phyloP scores from a whole-genome alignment of 2,113 vertebrate species.

The Erinaceus europaeus region DNA sequence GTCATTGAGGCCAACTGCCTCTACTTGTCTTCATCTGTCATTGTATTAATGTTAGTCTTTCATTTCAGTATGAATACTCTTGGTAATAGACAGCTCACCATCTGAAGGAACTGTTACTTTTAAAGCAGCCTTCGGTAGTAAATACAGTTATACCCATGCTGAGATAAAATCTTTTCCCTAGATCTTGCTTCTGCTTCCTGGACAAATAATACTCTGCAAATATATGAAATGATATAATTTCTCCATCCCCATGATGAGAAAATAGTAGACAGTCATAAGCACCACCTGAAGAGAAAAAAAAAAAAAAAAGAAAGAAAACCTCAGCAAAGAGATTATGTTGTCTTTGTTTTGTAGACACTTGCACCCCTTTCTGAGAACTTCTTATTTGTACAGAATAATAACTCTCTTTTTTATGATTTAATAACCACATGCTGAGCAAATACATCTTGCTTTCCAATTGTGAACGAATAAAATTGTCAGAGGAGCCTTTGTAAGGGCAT shows the following conservation, averaged over 20 bases:
- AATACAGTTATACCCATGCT: background rate
- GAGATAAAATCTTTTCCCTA: background rate
- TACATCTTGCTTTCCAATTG: constrained; percentile 21
- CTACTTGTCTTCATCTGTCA: background rate
- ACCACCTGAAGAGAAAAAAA: background rate
- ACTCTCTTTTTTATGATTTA: constrained; percentile 19
- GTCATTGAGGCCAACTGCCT: background rate
- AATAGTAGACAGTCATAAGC: background rate
- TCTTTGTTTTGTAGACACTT: background rate
- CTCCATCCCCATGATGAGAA: background rate
- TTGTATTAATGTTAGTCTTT: background rate
- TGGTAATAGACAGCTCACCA: background rate
- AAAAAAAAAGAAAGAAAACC: background rate
- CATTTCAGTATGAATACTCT: background rate
- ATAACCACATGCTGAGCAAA: constrained; percentile 17
- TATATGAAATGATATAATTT: background rate
- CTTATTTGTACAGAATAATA: constrained; percentile 4
- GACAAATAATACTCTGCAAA: background rate
- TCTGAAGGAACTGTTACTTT: background rate
- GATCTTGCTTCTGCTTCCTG: background rate
- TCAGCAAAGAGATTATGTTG: background rate
- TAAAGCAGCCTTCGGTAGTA: background rate
- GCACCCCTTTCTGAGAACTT: background rate
- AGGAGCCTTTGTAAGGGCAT: background rate
- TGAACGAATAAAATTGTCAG: constrained; percentile 2